A percentile compares a stretch with the other conserved stretches of the same genome.
phyloP scores from a whole-genome alignment of 2,888 invertebrate genomes.

The Trichopoda pennipes region DNA sequence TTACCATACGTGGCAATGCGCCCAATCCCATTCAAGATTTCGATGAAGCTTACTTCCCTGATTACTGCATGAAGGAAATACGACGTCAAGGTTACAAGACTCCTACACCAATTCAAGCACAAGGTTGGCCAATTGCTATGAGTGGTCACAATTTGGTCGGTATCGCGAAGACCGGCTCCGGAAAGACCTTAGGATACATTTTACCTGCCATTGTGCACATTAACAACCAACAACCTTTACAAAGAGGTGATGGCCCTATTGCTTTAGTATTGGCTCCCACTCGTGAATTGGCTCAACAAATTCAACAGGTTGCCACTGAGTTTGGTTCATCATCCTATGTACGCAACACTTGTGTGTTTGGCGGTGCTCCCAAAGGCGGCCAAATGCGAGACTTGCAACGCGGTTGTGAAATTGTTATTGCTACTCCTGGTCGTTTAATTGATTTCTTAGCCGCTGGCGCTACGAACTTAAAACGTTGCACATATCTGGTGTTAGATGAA shows the following conservation, averaged over 20 bases:
- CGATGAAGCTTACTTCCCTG: constrained; percentile 89
- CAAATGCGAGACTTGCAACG: constrained; percentile 88
- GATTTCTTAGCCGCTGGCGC: constrained; percentile 92
- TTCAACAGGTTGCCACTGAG: constrained; percentile 90
- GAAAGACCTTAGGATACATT: constrained; percentile 90
- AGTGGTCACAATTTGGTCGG: constrained; percentile 92
- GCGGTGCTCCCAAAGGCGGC: constrained; percentile 92
- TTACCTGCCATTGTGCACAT: constrained; percentile 94
- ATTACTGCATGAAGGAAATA: constrained; percentile 86
- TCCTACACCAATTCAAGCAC: constrained; percentile 92
- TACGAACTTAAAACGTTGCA: constrained; percentile 88
- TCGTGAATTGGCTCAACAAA: constrained; percentile 90
- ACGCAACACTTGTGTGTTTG: constrained; percentile 93
- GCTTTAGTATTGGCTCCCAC: constrained; percentile 91
- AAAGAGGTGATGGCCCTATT: constrained; percentile 92
- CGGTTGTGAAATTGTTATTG: constrained; percentile 94
- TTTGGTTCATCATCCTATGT: constrained; percentile 91
- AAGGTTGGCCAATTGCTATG: constrained; percentile 94
- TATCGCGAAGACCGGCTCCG: constrained; percentile 92
- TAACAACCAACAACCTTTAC: constrained; percentile 88
- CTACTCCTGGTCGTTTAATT: constrained; percentile 94
- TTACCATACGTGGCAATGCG: constrained; percentile 88
- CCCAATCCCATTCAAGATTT: constrained; percentile 90
- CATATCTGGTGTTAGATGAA: constrained; percentile 95
- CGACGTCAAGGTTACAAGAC: constrained; percentile 86